Base-by-base conservation (phyloP, 2,797 vertebrate species). In the Centroberyx gerrardi region DNA sequence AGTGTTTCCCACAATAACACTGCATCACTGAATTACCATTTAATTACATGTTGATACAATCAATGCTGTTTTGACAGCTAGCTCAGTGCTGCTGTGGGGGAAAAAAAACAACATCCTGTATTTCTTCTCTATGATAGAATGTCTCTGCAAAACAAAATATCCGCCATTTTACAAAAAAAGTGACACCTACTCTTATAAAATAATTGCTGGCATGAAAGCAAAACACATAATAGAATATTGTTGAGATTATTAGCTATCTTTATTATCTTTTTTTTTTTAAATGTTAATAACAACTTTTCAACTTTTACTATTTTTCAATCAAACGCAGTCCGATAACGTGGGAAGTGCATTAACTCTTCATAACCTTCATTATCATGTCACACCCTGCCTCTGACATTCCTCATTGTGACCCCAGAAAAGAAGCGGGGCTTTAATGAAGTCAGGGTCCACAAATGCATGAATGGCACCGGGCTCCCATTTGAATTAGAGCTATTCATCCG, bases 31-130 rank as follows among this genome's bases (percentile, higher is more conserved):
- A 81, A 91, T 92, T 88, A 91, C 76, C 81, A 88, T 91, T 86
- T 87, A 90, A 91, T 90, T 90, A 56, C 80, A 87, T 86, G 90
- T 90, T 90, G 89, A 89, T 76, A 86, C 84, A 80, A 86, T 88
- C 87, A 83, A 71, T 64, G 84, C 78, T 42, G 83, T 80, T 81
- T 79, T 84, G 88, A 89, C 80, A 83, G 83, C 64, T 62, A 68
- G 78, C 76, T 82, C 49, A 1, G 55, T 3, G 46, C 49, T n/a
- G 52, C 58, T 52, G 61, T 17, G 46, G 10, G 33, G 56, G 14
- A 22, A 68, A 14, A 28, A 15, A 27, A 38, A 22, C 36, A 56
- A 44, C 14, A 15, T 48, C 54, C 17, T 4, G 18, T 4, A 12
- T 70, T 38, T 49, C 36, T 44, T 74, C 40, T 63, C 14, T 53